A percentile compares a stretch with the other conserved stretches of the same genome.
These are phyloP conservation scores for Tiliacea citrago DNA, from an alignment of 2,888 invertebrate species.

Conservation along the genomic window DNA sequence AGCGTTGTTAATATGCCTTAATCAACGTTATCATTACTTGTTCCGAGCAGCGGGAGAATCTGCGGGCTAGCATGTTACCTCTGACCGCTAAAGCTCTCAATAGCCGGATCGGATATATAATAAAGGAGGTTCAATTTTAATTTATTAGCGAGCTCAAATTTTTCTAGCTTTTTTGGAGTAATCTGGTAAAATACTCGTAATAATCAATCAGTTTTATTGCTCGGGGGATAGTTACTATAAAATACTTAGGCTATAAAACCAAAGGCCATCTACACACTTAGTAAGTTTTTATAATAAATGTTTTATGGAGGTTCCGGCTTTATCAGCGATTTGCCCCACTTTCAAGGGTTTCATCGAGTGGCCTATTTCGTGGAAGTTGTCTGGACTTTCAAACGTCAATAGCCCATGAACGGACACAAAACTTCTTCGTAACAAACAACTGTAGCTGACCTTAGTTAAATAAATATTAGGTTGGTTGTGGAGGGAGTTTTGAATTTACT, in stretches of 20 bases:
- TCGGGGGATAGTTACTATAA: conserved; percentile 36
- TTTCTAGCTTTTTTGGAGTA: conserved; percentile 27
- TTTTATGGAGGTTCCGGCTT: conserved; percentile 52
- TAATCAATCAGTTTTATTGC: conserved; percentile 53
- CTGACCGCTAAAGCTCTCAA: too few species aligned
- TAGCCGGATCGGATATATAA: too few species aligned
- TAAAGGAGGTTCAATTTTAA: conserved; percentile 23
- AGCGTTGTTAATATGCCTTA: too few species aligned
- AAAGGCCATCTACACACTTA: conserved; percentile 39
- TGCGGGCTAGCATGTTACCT: too few species aligned
- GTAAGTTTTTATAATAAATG: conserved; percentile 64
- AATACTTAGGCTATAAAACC: conserved; percentile 50
- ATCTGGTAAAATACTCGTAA: conserved; percentile 43
- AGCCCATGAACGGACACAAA: conserved; percentile 20
- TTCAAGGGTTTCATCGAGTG: conserved; percentile 58
- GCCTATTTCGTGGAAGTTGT: conserved; percentile 55
- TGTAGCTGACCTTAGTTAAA: conserved; percentile 3
- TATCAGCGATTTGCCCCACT: conserved; percentile 55
- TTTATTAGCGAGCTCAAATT: conserved; percentile 27
- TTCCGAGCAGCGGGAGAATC: too few species aligned
- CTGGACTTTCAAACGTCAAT: conserved; percentile 45
- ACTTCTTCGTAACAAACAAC: conserved; percentile 29
- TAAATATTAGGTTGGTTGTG: conserved; percentile 6
- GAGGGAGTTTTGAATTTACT: neutral
- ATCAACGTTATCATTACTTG: too few species aligned